phyloP scores from a whole-genome alignment of 2,888 invertebrate species.

The Catonia carolina region DNA sequence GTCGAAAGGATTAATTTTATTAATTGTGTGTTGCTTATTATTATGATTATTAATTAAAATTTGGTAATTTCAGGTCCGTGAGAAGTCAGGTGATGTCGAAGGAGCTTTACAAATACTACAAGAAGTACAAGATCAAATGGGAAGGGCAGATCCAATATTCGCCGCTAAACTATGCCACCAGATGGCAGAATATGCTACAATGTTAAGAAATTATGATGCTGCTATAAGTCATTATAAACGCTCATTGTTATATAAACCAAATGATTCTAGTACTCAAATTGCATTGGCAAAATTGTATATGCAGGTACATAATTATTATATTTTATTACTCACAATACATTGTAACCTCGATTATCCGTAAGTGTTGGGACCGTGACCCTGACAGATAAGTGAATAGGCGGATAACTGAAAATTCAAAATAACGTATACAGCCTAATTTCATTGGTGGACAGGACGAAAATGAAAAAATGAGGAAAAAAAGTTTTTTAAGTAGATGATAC shows the following conservation, averaged over 20 bases:
- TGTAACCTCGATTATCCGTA: too few relatives aligned
- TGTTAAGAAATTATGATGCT: conserved; percentile 61
- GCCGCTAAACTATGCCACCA: conserved; percentile 58
- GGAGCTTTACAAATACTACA: conserved; percentile 58
- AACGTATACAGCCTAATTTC: too few relatives aligned
- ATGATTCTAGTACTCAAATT: conserved; percentile 60
- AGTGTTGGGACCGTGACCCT: too few relatives aligned
- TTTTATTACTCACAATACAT: neutral
- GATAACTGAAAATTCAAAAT: neutral
- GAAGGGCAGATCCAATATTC: conserved; percentile 40
- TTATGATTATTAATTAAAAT: too few relatives aligned
- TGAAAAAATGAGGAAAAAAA: too few relatives aligned
- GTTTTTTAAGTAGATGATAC: too few relatives aligned
- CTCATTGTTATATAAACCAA: conserved; percentile 69
- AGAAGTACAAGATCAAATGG: conserved; percentile 38
- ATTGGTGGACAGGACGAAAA: neutral
- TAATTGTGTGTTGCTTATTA: too few relatives aligned
- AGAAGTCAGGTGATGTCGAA: conserved; percentile 53
- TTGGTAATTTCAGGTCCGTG: conserved; percentile 48
- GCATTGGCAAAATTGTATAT: conserved; percentile 73
- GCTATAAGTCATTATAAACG: conserved; percentile 80
- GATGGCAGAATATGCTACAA: conserved; percentile 63
- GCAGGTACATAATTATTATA: too few relatives aligned
- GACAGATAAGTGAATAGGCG: neutral
- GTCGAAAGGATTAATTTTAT: too few relatives aligned